Base-by-base conservation (phyloP, 2,888 invertebrate species). In the Limnephilus lunatus region DNA sequence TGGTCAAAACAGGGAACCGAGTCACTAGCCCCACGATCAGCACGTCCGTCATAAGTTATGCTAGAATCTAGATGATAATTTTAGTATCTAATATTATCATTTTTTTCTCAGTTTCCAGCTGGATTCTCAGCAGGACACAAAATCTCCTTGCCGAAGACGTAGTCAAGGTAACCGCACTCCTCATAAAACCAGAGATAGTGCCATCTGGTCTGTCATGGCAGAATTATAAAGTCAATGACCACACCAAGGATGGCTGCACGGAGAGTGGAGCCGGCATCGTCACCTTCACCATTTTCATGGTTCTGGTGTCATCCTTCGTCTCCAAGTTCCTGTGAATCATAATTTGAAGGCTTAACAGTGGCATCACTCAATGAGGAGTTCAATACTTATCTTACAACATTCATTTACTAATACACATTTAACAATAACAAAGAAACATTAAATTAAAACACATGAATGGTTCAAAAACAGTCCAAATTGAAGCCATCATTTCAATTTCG, bases 51-150 rank as follows among this genome's bases (percentile, higher is more conserved):
- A 39, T 1, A 39, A 39, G 7, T 39, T 39, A 39, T 39, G 39
- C 9, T 39, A 39, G n/a, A n/a, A n/a, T n/a, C n/a, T n/a, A n/a
- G 39, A 39, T 39, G 1, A 32, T 31, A 2, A 32, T 32, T 9
- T 32, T 12, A 35, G 32, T 35, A 32, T 30, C 81, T 30, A 81
- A 81, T 85, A 35, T 39, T 48, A 53, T n/a, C 19, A 85, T 93
- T 95, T 25, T 19, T 86, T 90, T 94, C 94, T 4, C 94, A 95
- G 95, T 95, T 0, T 94, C 94, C 83, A 94, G 94, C 89, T 96
- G 96, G 96, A 95, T 95, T 89, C 94, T 96, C 0, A 95, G 96
- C 87, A 94, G 95, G 93, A 94, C 94, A 4, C 93, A 95, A 31
- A 39, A 94, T 1, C 14, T 91, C 0, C 91, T 53, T 11, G 95